These are phyloP conservation scores for Strigamia maritima DNA, from an alignment of 2,888 invertebrate species.

Conservation along the genomic window DNA sequence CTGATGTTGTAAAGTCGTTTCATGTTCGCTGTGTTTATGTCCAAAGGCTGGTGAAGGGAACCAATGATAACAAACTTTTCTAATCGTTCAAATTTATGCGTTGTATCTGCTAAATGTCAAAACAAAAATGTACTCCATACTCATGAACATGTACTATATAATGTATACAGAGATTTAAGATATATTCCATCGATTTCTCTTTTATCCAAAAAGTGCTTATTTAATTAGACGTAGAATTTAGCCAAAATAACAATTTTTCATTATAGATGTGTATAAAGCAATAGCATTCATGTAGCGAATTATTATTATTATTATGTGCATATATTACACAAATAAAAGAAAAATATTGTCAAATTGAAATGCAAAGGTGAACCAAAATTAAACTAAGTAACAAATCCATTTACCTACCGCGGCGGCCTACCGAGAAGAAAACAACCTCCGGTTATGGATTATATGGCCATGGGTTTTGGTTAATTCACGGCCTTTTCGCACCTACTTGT, in stretches of 20 bases:
- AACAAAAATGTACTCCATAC: background rate
- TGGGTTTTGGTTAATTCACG: no score
- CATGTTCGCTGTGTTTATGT: background rate
- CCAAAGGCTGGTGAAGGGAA: conserved; percentile 9
- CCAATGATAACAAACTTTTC: conserved; percentile 9
- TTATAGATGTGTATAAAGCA: conserved; percentile 1
- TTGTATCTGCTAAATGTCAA: background rate
- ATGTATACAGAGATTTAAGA: background rate
- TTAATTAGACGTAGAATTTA: background rate
- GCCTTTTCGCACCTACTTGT: background rate
- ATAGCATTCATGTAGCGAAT: background rate
- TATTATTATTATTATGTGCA: no score
- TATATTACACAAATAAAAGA: background rate
- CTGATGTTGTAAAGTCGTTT: background rate
- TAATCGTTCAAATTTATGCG: conserved; percentile 11
- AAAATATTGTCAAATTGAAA: background rate
- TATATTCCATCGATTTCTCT: background rate
- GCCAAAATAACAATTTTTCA: background rate
- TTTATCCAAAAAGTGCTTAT: background rate
- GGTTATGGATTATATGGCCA: no score
- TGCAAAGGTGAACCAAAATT: background rate
- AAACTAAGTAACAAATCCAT: background rate
- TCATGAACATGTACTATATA: background rate
- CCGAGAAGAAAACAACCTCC: background rate
- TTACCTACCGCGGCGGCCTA: background rate